Base-by-base conservation (phyloP, 2,888 invertebrate species). In the Pemphredon lugubris region DNA sequence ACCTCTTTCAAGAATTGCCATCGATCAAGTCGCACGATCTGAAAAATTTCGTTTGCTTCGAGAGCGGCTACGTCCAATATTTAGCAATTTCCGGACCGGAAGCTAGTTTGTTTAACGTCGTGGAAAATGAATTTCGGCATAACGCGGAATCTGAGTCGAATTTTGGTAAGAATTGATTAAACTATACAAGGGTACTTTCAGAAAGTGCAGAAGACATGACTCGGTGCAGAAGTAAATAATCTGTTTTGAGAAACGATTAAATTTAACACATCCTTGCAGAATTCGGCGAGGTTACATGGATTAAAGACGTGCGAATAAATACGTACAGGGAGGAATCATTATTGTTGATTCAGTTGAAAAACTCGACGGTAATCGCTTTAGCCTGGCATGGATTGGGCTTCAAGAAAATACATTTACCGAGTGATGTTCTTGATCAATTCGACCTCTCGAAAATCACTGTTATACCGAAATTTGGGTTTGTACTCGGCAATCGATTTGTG, bases 301-400 rank as follows among this genome's bases (percentile, higher is more conserved):
- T 85, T 4, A 58, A 65, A 51, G 73, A 73, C 57, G 70, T 92
- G 34, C 88, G 88, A 1, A 61, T 91, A 0, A 81, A 87, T 54
- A 90, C 89, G 1, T 90, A 90, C 65, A 86, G 90, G 54, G 89
- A 91, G 66, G 91, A 92, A 58, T 86, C 90, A 0, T 74, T 91
- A 45, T 69, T 92, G 40, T 69, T 92, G 5, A 83, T 90, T 1
- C 90, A 92, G 80, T 84, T 83, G 13, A 74, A 75, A 70, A 87
- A 88, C 63, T 74, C 54, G 0, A 81, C 83, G 0, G 64, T 84
- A 2, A 51, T 83, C 0, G 77, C 77, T 11, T 59, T 87, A 0
- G 67, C 77, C 14, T 88, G 88, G 88, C 75, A 84, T 2, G 84
- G 77, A 2, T 37, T 53, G 21, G 73, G 61, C 3, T 88, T 86